phyloP scores from a whole-genome alignment of 2,888 invertebrate species.

The Drosophila lutescens region DNA sequence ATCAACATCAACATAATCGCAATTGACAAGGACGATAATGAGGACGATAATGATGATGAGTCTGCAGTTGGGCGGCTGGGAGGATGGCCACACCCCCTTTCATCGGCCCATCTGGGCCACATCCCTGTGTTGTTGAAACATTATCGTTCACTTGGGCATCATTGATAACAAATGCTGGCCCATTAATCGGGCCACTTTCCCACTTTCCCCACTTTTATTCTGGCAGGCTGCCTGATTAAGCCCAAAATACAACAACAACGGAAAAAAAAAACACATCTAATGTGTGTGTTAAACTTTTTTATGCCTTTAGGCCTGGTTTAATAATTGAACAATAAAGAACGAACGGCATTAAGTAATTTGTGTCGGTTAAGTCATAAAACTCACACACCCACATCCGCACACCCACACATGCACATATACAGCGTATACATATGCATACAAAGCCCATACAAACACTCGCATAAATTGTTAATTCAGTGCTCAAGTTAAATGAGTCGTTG shows the following conservation, averaged over 20 bases:
- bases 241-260: background rate
- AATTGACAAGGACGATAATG: slow-evolving; percentile 53
- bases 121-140: slow-evolving; percentile 55
- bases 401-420: background rate
- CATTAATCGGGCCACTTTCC: slow-evolving; percentile 72
- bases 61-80: background rate
- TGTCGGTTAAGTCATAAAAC: slow-evolving; percentile 67
- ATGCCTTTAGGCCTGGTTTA: slow-evolving; percentile 59
- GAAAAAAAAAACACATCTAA: slow-evolving; percentile 23
- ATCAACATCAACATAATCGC: slow-evolving; percentile 23
- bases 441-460: slow-evolving; percentile 18
- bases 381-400: slow-evolving; percentile 31
- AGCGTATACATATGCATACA: background rate
- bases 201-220: slow-evolving; percentile 38
- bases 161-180: slow-evolving; percentile 78
- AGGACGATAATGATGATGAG: slow-evolving; percentile 50
- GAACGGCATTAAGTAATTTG: slow-evolving; percentile 77
- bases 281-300: slow-evolving; percentile 74
- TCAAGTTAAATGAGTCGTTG: slow-evolving; percentile 75
- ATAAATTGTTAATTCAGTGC: slow-evolving; percentile 79
- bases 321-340: slow-evolving; percentile 77
- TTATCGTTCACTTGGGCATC: slow-evolving; percentile 78
- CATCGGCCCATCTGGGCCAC: slow-evolving; percentile 4
- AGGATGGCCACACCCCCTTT: background rate
- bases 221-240: slow-evolving; percentile 49